A percentile compares a stretch with the other conserved stretches of the same genome.
Conservation (phyloP, 2,113 vertebrate genomes). For the Antechinus flavipes region DNA sequence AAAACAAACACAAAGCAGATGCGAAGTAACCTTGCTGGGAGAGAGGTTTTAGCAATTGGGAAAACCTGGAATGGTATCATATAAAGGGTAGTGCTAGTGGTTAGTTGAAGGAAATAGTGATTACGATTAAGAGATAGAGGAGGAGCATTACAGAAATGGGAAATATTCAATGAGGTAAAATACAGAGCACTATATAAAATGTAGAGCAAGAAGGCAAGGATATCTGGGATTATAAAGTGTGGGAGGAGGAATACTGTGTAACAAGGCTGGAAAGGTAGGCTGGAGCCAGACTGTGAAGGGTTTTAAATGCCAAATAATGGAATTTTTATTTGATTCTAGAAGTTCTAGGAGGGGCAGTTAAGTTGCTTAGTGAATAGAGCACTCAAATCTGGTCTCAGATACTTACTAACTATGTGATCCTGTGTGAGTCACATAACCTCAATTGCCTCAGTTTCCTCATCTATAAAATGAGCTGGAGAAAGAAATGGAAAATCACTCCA, state of each 20-base stretch:
- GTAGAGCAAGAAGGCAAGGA: not conserved
- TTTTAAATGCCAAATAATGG: not conserved
- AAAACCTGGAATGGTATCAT: not conserved
- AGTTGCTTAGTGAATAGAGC: not conserved
- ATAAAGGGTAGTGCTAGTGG: not conserved
- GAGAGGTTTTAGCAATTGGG: not conserved
- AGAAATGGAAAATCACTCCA: not conserved
- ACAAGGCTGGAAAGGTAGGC: not conserved
- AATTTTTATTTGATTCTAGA: not conserved
- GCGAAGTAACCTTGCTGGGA: not conserved
- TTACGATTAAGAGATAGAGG: not conserved
- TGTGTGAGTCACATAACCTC: not conserved
- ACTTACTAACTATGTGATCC: not conserved
- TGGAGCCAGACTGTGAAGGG: not conserved
- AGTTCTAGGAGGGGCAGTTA: not conserved
- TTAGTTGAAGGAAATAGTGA: not conserved
- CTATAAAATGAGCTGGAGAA: not conserved
- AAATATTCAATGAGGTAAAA: not conserved
- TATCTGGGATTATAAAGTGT: not conserved
- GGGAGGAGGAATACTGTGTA: not conserved
- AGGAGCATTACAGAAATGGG: not conserved
- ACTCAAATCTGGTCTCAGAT: not conserved
- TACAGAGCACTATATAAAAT: not conserved
- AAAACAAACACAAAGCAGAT: not conserved
- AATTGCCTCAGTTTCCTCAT: not conserved